Evolutionary conservation across 2,888 invertebrate genomes (phyloP).

Genomic region (Candidula unifasciata): DNA sequence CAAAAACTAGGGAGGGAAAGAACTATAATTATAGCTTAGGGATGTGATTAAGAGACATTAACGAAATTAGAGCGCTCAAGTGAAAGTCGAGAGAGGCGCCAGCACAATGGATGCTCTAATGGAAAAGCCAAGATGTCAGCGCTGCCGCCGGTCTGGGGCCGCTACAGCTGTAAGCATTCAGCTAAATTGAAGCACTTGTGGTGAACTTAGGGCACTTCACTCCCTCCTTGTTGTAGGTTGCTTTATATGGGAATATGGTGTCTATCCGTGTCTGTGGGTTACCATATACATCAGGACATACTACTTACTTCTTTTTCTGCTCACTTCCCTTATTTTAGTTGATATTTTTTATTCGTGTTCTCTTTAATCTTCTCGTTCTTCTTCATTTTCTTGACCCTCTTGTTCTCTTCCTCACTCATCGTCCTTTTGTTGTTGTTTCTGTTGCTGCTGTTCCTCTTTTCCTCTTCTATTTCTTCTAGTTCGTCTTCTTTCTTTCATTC

Average conservation of each 20-base stretch:
- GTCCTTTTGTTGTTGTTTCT: not conserved
- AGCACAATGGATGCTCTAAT: conserved; percentile 7
- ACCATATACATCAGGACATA: no score
- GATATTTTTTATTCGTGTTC: not conserved
- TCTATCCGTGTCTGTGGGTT: no score
- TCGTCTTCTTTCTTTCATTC: no score
- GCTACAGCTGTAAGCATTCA: not conserved
- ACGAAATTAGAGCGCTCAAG: not conserved
- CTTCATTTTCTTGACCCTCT: no score
- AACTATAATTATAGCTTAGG: conserved; percentile 3
- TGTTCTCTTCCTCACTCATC: not conserved
- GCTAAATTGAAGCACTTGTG: not conserved
- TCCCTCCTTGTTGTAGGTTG: not conserved
- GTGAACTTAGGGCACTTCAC: not conserved
- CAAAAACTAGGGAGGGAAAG: not conserved
- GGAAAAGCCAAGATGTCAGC: conserved; percentile 24
- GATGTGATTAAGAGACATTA: not conserved
- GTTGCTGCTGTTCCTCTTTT: not conserved
- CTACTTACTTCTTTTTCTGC: no score
- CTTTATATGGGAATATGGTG: no score
- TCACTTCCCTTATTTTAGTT: no score
- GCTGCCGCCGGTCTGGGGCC: not conserved
- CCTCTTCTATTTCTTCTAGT: not conserved
- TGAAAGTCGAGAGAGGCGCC: not conserved
- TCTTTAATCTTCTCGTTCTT: not conserved